Base-by-base conservation (phyloP, 2,797 vertebrate species). In the Syngnathus acus region DNA sequence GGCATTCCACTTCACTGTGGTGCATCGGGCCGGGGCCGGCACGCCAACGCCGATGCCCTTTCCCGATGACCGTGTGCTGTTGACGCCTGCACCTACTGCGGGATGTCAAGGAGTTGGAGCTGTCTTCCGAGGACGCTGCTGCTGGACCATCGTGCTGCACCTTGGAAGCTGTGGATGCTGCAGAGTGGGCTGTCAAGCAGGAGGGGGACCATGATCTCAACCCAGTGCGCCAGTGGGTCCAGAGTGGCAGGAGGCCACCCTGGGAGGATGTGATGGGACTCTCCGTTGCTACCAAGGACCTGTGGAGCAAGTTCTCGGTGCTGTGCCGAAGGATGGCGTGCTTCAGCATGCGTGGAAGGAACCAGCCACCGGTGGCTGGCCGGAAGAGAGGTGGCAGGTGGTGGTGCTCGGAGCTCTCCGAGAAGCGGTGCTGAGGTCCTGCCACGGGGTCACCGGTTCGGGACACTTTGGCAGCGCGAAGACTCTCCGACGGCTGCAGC, bases 301-400 rank as follows among this genome's bases (percentile, higher is more conserved):
- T 48, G 10, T 48, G 5, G 47, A 48, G 47, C 47, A 48, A 48
- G 47, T 48, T 16, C 16, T 11, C 47, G 5, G 47, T 48, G 40
- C 10, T 42, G 40, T 3, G 1, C 45, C 9, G 0, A 13, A 47
- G 43, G 43, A 45, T 4, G 43, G 11, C 11, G 17, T 50, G 47
- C 16, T 50, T 6, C 47, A 50, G 43, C 4, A 4, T 50, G 47
- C 47, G 2, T 53, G 51, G 51, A 53, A 53, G 14, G 51, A 21
- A 21, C 51, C 19, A 53, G 51, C 51, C 17, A 19, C 17, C 51
- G 26, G 26, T 26, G 26, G 26, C 26, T 26, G 26, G 26, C 26
- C 26, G 2, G 59, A 78, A 1, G 54, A 64, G 6, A 72, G 43
- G 50, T 75, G 70, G 64, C 65, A 74, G 54, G 58, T 73, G 23